Conservation (phyloP, 2,797 vertebrate species). For the Chelmon rostratus region DNA sequence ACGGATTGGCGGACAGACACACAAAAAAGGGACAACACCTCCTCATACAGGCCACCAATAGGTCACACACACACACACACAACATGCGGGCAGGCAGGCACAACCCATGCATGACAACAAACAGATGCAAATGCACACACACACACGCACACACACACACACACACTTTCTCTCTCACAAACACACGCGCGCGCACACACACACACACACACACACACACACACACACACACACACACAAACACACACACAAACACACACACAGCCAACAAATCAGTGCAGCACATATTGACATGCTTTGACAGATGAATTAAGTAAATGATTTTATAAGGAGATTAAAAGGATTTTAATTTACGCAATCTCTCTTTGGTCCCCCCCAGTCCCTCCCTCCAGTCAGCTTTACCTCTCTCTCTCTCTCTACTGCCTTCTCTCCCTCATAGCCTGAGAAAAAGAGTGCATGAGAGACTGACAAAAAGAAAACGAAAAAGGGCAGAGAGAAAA, state of each 20-base stretch:
- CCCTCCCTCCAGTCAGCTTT: slow-evolving; percentile 80
- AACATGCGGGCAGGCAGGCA: slow-evolving; percentile 48
- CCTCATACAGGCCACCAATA: slow-evolving; percentile 53
- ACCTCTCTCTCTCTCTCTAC: slow-evolving; percentile 55
- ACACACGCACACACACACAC: slow-evolving; percentile 26
- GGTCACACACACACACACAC: slow-evolving; percentile 49
- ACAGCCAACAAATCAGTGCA: slow-evolving; percentile 80
- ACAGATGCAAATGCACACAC: slow-evolving; percentile 68
- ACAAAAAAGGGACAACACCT: slow-evolving; percentile 68
- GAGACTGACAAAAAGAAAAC: slow-evolving; percentile 31
- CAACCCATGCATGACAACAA: slow-evolving; percentile 69
- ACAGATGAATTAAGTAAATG: slow-evolving; percentile 92
- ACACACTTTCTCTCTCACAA: slow-evolving; percentile 15
- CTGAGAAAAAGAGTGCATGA: slow-evolving; percentile 48
- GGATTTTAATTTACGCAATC: slow-evolving; percentile 90
- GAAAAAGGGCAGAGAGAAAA: slow-evolving; percentile 30
- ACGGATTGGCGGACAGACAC: slow-evolving; percentile 53
- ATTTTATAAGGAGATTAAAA: slow-evolving; percentile 92
- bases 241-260: slow-evolving; percentile 24
- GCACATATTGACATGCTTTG: slow-evolving; percentile 89
- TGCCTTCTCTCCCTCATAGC: slow-evolving; percentile 56
- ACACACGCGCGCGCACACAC: slow-evolving; percentile 35
- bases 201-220: slow-evolving; percentile 26
- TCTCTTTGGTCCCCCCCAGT: slow-evolving; percentile 80
- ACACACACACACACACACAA: slow-evolving; percentile 32